These are phyloP conservation scores for Nanorana parkeri DNA, from an alignment of 2,113 vertebrate genomes.

Conservation along the genomic window DNA sequence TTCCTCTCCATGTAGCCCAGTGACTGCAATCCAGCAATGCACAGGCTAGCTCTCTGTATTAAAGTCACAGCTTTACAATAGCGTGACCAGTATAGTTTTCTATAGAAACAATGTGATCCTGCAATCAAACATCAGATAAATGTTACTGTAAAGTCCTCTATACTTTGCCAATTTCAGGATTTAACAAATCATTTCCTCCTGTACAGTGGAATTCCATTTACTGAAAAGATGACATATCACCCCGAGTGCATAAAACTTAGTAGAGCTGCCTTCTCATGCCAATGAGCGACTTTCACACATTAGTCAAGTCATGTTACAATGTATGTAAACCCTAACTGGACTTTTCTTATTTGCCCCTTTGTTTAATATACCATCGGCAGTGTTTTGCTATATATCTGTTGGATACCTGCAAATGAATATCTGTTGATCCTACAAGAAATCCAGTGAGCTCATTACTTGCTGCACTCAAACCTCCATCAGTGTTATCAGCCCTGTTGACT, in stretches of 20 bases:
- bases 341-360: too few relatives aligned
- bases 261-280: too few relatives aligned
- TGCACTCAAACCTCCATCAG: too few relatives aligned
- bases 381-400: too few relatives aligned
- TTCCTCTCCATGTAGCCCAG: background rate
- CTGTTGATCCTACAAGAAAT: too few relatives aligned
- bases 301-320: background rate
- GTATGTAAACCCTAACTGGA: too few relatives aligned
- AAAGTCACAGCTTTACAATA: background rate
- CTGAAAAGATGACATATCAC: conserved; percentile 2
- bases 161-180: conserved; percentile 14
- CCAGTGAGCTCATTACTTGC: too few relatives aligned
- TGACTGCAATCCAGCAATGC: background rate
- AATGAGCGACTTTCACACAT: background rate
- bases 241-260: background rate
- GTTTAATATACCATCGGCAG: too few relatives aligned
- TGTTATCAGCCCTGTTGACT: too few relatives aligned
- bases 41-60: background rate
- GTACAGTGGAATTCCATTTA: conserved; percentile 6
- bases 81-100: background rate
- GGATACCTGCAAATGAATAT: too few relatives aligned
- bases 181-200: conserved; percentile 20
- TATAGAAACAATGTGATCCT: background rate
- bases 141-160: too few relatives aligned
- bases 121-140: background rate